Percentiles rank a stretch among this genome's conserved stretches.
These are phyloP conservation scores for Sylvilagus floridanus DNA, from an alignment of 2,797 vertebrate species.

Conservation along the genomic window DNA sequence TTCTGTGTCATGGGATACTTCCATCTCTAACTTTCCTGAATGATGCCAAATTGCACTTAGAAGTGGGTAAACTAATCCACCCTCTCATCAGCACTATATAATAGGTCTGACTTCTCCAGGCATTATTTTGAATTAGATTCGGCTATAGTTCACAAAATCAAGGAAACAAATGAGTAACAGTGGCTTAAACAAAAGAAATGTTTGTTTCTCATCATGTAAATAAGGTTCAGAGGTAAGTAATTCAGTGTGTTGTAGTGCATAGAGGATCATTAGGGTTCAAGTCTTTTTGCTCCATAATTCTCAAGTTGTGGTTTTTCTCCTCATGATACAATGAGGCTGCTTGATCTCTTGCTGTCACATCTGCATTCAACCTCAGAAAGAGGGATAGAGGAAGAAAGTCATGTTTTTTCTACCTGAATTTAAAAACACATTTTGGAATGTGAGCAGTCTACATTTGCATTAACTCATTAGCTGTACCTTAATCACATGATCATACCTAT, in stretches of 20 bases:
- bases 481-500: background rate
- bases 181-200: constrained; percentile 15
- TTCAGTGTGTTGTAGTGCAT: background rate
- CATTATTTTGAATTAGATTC: constrained; percentile 41
- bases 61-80: background rate
- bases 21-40: constrained; percentile 17
- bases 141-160: background rate
- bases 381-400: background rate
- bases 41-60: background rate
- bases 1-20: background rate
- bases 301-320: background rate
- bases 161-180: background rate
- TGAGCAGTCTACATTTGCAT: background rate
- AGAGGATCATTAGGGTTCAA: background rate
- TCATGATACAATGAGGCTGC: background rate
- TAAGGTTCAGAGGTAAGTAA: background rate
- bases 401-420: background rate
- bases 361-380: background rate
- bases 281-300: background rate
- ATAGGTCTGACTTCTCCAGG: background rate
- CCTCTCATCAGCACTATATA: background rate
- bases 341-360: background rate
- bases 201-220: constrained; percentile 13
- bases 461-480: background rate
- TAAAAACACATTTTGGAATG: background rate